Percentiles rank a stretch among this genome's conserved stretches.
These are phyloP conservation scores for Drosophila littoralis DNA, from an alignment of 1,140 invertebrate species.

Conservation along the genomic window DNA sequence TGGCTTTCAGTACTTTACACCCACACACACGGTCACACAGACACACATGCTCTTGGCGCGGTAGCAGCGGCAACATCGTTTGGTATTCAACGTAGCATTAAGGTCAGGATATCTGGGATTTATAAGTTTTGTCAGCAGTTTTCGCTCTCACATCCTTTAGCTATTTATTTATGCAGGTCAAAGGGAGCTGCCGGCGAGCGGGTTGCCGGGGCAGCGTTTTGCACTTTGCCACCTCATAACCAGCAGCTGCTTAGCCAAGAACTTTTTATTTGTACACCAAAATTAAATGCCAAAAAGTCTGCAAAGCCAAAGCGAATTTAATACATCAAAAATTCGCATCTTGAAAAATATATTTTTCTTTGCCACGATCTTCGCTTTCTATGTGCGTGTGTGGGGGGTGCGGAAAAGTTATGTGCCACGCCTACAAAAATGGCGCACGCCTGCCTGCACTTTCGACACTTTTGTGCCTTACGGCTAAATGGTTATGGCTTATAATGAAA, in stretches of 20 bases:
- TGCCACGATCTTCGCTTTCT: constrained; percentile 22
- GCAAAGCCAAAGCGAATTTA: constrained; percentile 18
- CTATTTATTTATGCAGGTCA: constrained; percentile 66
- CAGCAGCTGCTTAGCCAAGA: constrained; percentile 32
- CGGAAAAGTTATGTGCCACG: constrained; percentile 57
- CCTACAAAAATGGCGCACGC: constrained; percentile 52
- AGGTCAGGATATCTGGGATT: constrained; percentile 82
- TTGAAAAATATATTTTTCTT: constrained; percentile 34
- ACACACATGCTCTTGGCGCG: constrained; percentile 15
- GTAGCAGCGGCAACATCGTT: constrained; percentile 67
- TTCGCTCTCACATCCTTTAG: constrained; percentile 49
- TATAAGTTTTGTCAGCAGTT: constrained; percentile 79
- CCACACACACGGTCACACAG: constrained; percentile 15
- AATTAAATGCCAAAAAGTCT: constrained; percentile 57
- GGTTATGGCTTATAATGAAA: constrained; percentile 78
- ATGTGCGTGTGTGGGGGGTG: background rate
- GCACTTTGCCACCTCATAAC: constrained; percentile 67
- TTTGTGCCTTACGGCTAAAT: constrained; percentile 76
- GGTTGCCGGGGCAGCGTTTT: constrained; percentile 18
- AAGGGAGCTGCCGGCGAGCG: constrained; percentile 1
- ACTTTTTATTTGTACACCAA: constrained; percentile 53
- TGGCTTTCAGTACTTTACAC: constrained; percentile 54
- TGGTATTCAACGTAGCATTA: constrained; percentile 79
- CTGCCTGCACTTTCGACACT: constrained; percentile 74
- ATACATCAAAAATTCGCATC: constrained; percentile 16